phyloP scores from a whole-genome alignment of 2,888 invertebrate genomes.

The Thelaira solivaga region DNA sequence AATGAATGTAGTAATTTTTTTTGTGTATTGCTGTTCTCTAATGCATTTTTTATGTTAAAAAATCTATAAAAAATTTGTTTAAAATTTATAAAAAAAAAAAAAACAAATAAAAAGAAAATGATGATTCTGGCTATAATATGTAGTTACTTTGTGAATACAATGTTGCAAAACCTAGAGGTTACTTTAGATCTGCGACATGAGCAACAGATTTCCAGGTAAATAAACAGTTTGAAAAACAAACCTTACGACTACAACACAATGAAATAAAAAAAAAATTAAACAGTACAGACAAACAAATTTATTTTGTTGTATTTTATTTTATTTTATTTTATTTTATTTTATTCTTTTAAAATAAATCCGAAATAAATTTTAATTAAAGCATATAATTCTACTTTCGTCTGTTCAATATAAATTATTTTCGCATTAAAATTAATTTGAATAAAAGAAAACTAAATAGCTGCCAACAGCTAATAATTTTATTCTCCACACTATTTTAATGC shows the following conservation, averaged over 20 bases:
- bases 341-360: too few species aligned
- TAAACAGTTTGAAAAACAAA: slow-evolving; percentile 13
- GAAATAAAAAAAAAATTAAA: background rate
- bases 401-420: too few species aligned
- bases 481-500: too few species aligned
- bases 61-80: background rate
- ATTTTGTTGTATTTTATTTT: too few species aligned
- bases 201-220: background rate
- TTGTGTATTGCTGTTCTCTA: slow-evolving; percentile 16
- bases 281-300: too few species aligned
- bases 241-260: background rate
- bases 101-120: background rate
- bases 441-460: too few species aligned
- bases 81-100: background rate
- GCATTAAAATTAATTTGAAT: too few species aligned
- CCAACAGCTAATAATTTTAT: too few species aligned
- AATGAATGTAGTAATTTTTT: background rate
- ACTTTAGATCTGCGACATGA: slow-evolving; percentile 18
- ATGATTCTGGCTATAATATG: background rate
- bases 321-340: too few species aligned
- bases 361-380: too few species aligned
- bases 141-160: slow-evolving; percentile 20
- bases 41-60: slow-evolving; percentile 53
- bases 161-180: slow-evolving; percentile 31
- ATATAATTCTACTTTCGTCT: too few species aligned